phyloP scores from a whole-genome alignment of 1,140 invertebrate species.

The Aphaenogaster rudis region DNA sequence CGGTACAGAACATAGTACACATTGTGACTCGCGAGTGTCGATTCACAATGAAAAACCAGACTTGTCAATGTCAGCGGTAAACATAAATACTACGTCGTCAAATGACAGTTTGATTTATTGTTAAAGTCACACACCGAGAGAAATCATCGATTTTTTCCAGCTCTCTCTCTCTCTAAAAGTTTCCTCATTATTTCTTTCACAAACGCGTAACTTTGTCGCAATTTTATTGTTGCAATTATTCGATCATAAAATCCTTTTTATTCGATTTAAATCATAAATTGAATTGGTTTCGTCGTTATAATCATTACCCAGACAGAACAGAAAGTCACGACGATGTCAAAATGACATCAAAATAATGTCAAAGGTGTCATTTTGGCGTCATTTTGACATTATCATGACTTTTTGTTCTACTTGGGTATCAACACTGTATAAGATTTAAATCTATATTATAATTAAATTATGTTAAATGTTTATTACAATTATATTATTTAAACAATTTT shows the following conservation, averaged over 20 bases:
- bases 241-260: not conserved
- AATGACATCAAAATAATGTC: too few species aligned
- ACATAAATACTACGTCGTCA: slow-evolving; percentile 1
- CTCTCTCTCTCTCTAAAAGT: too few species aligned
- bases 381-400: too few species aligned
- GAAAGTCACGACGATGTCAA: too few species aligned
- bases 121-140: not conserved
- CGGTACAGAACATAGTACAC: not conserved
- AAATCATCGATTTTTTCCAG: not conserved
- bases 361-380: too few species aligned
- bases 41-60: not conserved
- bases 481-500: not conserved
- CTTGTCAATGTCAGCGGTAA: not conserved
- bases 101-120: not conserved
- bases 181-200: not conserved
- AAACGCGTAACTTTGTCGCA: not conserved
- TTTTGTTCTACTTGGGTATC: too few species aligned
- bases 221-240: not conserved
- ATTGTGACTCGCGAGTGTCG: not conserved
- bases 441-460: not conserved
- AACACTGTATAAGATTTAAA: not conserved
- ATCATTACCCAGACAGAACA: too few species aligned
- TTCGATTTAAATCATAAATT: not conserved
- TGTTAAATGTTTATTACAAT: not conserved
- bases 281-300: not conserved